Evolutionary conservation across 2,797 vertebrate genomes (phyloP), one percentile per base, ranked within the genome.

Genomic region (Pygocentrus nattereri): DNA sequence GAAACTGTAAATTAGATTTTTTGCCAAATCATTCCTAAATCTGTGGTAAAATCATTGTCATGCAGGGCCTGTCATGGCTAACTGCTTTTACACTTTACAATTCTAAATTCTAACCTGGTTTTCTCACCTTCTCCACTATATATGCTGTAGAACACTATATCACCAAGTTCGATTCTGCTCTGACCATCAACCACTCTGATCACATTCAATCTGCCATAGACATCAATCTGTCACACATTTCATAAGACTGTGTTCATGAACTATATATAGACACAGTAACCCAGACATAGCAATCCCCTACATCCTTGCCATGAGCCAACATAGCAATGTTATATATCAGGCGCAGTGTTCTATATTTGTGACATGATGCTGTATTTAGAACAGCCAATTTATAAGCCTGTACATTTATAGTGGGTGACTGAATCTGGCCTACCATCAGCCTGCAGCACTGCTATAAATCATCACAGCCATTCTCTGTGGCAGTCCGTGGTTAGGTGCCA

Each of bases 301-400:
- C 30, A 25, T 50, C n/a, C 38, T 52, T 25, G 34, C 49, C 71
- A 67, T 65, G 80, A 74, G 61, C 71, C 71, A 74, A 27, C 49
- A 73, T 31, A 49, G 78, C 59, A 71, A 64, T 82, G 65, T 30
- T 50, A 41, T 84, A 80, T 68, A 84, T 84, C 73, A 76, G 74
- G 16, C 27, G 74, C 47, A 65, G 44, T 47, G 41, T 25, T 61
- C 71, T 27, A 50, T 82, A 67, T 78, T 67, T 74, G 19, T 31
- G 58, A 16, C 65, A 62, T 2, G 31, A 31, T 71, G 27, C 65
- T 80, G 49, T 72, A 76, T 84, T 80, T 80, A 84, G 67, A 72
- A 68, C 67, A 72, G n/a, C 30, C 41, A 67, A 47, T 50, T 73
- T 76, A 76, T 59, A 84, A 49, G 59, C 27, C 52, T 68, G 69